Evolutionary conservation across 1,140 invertebrate species (phyloP).

Genomic region (Papilio dardanus): DNA sequence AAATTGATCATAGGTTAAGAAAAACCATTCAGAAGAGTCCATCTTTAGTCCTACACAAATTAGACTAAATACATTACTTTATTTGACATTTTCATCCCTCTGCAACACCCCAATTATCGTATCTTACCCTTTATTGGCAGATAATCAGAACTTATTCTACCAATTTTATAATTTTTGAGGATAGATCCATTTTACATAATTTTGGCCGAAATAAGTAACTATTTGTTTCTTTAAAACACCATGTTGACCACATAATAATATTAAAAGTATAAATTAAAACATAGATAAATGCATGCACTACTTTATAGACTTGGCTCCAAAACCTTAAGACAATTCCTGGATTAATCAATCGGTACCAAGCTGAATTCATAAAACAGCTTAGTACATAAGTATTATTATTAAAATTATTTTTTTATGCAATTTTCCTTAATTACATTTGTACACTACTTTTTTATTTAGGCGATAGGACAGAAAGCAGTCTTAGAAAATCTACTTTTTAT

Average conservation of each 20-base stretch:
- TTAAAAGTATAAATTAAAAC: too few species aligned
- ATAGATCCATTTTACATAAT: too few species aligned
- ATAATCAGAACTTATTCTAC: too few species aligned
- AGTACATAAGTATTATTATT: too few species aligned
- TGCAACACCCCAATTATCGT: not conserved
- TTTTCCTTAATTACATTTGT: constrained; percentile 1
- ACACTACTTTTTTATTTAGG: constrained; percentile 21
- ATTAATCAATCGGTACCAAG: too few species aligned
- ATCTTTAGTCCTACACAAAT: not conserved
- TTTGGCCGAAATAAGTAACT: too few species aligned
- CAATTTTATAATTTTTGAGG: too few species aligned
- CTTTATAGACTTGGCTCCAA: too few species aligned
- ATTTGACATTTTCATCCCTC: not conserved
- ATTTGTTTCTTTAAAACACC: too few species aligned
- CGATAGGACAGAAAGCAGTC: constrained; percentile 32
- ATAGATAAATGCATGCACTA: too few species aligned
- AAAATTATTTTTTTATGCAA: not conserved
- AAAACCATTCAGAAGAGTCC: not conserved
- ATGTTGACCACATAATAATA: too few species aligned
- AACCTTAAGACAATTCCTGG: too few species aligned
- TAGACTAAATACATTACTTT: not conserved
- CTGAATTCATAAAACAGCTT: not conserved
- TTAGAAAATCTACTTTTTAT: constrained; percentile 36
- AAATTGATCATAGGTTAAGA: constrained; percentile 22
- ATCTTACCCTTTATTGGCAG: not conserved